A percentile compares a stretch with the other conserved stretches of the same genome.
Evolutionary conservation across 2,113 vertebrate species (phyloP).

Genomic region (Danionella cerebrum): DNA sequence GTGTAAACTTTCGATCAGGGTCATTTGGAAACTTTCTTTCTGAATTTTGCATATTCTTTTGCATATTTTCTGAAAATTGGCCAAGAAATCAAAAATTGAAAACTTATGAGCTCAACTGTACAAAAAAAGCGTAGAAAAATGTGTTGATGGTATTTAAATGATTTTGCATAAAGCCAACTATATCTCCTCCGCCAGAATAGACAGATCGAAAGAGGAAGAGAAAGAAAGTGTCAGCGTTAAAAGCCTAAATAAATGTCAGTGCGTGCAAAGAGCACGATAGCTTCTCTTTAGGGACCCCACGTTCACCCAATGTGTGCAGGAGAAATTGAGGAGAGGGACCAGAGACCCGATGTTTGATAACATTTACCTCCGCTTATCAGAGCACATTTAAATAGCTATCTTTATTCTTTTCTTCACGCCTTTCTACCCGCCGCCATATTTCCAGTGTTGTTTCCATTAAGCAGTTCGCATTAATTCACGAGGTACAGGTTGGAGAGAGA

Average conservation of each 20-base stretch:
- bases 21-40: too few species aligned
- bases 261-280: slow-evolving; percentile 73
- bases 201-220: slow-evolving; percentile 22
- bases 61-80: too few species aligned
- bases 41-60: too few species aligned
- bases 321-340: slow-evolving; percentile 26
- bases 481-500: slow-evolving; percentile 58
- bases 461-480: slow-evolving; percentile 64
- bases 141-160: slow-evolving; percentile 65
- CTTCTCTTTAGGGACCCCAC: slow-evolving; percentile 73
- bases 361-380: slow-evolving; percentile 21
- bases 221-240: slow-evolving; percentile 65
- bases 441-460: slow-evolving; percentile 58
- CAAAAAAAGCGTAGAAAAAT: slow-evolving; percentile 30
- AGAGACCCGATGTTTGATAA: slow-evolving; percentile 44
- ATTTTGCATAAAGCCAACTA: slow-evolving; percentile 64
- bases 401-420: neutral
- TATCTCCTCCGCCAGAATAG: slow-evolving; percentile 54
- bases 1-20: too few species aligned
- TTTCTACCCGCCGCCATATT: slow-evolving; percentile 20
- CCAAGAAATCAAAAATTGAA: too few species aligned
- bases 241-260: slow-evolving; percentile 93
- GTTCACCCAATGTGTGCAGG: slow-evolving; percentile 19
- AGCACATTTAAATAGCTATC: neutral
- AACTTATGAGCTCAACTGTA: too few species aligned